A percentile compares a stretch with the other conserved stretches of the same genome.
Evolutionary conservation across 1,140 invertebrate species (phyloP).

Genomic region (Drosophila murphyi): DNA sequence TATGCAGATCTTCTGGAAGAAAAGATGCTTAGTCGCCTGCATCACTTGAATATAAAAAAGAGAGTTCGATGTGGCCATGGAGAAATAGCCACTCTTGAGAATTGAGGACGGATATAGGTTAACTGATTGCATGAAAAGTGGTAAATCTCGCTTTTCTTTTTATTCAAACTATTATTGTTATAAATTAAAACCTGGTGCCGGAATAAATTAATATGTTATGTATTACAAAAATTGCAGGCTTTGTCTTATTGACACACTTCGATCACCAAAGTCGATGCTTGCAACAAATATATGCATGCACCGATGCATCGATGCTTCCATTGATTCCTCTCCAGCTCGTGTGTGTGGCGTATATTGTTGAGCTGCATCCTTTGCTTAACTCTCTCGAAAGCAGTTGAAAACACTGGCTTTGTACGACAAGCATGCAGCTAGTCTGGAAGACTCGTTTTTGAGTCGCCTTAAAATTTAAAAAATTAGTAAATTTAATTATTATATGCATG

Average conservation of each 20-base stretch:
- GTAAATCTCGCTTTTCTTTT: too few relatives aligned
- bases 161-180: too few relatives aligned
- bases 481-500: constrained; percentile 1
- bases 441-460: neutral
- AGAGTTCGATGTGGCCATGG: constrained; percentile 26
- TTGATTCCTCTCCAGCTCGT: too few relatives aligned
- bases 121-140: neutral
- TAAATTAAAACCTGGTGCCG: too few relatives aligned
- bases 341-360: too few relatives aligned
- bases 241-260: too few relatives aligned
- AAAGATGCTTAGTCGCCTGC: constrained; percentile 1
- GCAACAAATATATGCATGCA: too few relatives aligned
- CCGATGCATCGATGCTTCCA: constrained; percentile 11
- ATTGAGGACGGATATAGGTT: constrained; percentile 36
- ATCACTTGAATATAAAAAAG: constrained; percentile 11
- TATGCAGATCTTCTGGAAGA: neutral
- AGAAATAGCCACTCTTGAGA: constrained; percentile 34
- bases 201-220: too few relatives aligned
- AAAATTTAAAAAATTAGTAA: constrained; percentile 8
- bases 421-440: neutral
- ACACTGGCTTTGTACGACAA: constrained; percentile 38
- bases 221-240: too few relatives aligned
- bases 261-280: too few relatives aligned
- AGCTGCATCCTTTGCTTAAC: too few relatives aligned
- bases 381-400: constrained; percentile 17